These are phyloP conservation scores for Corythucha ciliata DNA, from an alignment of 2,888 invertebrate species.

Conservation along the genomic window DNA sequence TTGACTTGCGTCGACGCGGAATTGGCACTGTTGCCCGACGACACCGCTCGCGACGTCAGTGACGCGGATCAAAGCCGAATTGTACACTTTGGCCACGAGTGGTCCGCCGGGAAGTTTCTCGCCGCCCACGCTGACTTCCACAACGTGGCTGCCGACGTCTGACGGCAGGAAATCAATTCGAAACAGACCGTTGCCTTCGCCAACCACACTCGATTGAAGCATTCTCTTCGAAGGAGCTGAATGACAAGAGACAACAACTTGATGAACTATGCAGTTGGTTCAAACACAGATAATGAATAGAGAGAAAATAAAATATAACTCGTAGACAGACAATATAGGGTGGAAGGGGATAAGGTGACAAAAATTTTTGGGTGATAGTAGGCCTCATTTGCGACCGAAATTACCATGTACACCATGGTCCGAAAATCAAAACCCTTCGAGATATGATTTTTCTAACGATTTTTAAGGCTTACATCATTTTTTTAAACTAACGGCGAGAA, in stretches of 20 bases:
- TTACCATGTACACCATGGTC: too few species aligned
- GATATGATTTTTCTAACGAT: too few species aligned
- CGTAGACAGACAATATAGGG: too few species aligned
- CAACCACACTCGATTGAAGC: conserved; percentile 70
- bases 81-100: conserved; percentile 87
- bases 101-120: conserved; percentile 84
- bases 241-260: neutral
- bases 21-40: conserved; percentile 92
- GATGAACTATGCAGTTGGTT: too few species aligned
- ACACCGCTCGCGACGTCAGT: conserved; percentile 88
- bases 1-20: conserved; percentile 60
- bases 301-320: too few species aligned
- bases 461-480: too few species aligned
- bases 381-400: too few species aligned
- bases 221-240: conserved; percentile 73
- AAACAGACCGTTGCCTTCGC: conserved; percentile 70
- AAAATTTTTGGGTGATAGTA: too few species aligned
- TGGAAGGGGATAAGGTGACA: too few species aligned
- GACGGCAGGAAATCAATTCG: conserved; percentile 85
- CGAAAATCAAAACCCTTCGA: too few species aligned
- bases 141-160: conserved; percentile 89
- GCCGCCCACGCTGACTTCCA: conserved; percentile 83
- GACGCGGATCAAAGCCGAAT: conserved; percentile 85
- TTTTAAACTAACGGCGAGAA: too few species aligned
- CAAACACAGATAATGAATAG: too few species aligned